These are phyloP conservation scores for Atta colombica DNA, from an alignment of 1,140 invertebrate species.

Conservation along the genomic window DNA sequence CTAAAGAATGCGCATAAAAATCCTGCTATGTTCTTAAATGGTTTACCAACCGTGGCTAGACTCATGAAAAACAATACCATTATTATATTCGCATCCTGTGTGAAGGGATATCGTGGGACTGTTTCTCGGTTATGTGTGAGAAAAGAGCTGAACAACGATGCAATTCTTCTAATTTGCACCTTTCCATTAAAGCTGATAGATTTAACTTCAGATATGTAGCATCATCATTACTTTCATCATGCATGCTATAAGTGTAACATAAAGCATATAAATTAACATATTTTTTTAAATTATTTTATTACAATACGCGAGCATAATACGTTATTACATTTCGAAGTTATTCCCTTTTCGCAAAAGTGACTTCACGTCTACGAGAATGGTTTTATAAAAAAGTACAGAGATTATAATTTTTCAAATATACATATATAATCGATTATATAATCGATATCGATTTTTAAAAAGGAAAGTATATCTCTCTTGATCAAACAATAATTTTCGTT, in stretches of 20 bases:
- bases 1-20: slow-evolving; percentile 60
- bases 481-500: not conserved
- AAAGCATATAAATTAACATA: slow-evolving; percentile 34
- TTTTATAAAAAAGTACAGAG: not conserved
- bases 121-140: slow-evolving; percentile 59
- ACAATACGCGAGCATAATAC: not conserved
- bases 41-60: slow-evolving; percentile 56
- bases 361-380: not conserved
- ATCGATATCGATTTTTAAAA: not conserved
- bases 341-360: not conserved
- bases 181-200: slow-evolving; percentile 61
- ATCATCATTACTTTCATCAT: slow-evolving; percentile 52
- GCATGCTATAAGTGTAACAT: not conserved
- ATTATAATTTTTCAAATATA: not conserved
- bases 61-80: slow-evolving; percentile 65
- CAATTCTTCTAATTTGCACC: slow-evolving; percentile 61
- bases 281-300: not conserved
- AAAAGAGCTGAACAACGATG: slow-evolving; percentile 53
- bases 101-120: slow-evolving; percentile 57
- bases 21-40: slow-evolving; percentile 52
- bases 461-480: not conserved
- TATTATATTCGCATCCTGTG: slow-evolving; percentile 63
- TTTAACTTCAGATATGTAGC: slow-evolving; percentile 32
- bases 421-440: not conserved
- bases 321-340: not conserved